Evolutionary conservation across 2,888 invertebrate genomes (phyloP).

Genomic region (Microplitis manilae): DNA sequence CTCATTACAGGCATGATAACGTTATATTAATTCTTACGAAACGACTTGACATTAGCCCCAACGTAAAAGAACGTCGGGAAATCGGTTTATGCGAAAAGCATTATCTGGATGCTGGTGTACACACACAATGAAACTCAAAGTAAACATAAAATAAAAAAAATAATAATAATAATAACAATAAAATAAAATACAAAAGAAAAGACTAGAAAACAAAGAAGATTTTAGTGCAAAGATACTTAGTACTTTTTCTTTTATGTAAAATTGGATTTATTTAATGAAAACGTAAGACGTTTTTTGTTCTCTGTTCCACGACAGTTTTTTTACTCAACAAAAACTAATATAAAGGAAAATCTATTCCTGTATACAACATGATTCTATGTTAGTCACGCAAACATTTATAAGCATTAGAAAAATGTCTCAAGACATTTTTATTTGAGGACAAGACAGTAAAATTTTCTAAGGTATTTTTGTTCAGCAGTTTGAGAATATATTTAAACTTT

Average conservation of each 20-base stretch:
- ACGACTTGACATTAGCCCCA: slow-evolving; percentile 53
- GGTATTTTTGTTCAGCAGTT: slow-evolving; percentile 30
- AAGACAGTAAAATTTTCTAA: background rate
- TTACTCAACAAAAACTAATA: background rate
- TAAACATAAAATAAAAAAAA: background rate
- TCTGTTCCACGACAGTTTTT: background rate
- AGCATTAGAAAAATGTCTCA: slow-evolving; percentile 43
- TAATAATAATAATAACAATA: background rate
- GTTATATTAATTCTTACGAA: slow-evolving; percentile 57
- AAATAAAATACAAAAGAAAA: background rate
- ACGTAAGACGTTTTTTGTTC: background rate
- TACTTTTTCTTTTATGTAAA: slow-evolving; percentile 6
- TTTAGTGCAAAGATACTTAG: background rate
- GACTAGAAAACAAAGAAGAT: background rate
- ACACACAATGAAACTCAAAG: slow-evolving; percentile 17
- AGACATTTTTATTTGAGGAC: background rate
- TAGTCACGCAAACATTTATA: slow-evolving; percentile 43
- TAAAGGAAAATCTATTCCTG: background rate
- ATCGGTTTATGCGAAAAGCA: slow-evolving; percentile 44
- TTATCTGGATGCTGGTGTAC: slow-evolving; percentile 25
- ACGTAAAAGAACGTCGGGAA: slow-evolving; percentile 26
- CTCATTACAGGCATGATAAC: slow-evolving; percentile 56
- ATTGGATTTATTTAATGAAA: slow-evolving; percentile 1
- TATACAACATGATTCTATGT: slow-evolving; percentile 6
- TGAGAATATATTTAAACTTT: slow-evolving; percentile 20